phyloP scores from a whole-genome alignment of 2,113 vertebrate genomes.

The Syrrhaptes paradoxus region DNA sequence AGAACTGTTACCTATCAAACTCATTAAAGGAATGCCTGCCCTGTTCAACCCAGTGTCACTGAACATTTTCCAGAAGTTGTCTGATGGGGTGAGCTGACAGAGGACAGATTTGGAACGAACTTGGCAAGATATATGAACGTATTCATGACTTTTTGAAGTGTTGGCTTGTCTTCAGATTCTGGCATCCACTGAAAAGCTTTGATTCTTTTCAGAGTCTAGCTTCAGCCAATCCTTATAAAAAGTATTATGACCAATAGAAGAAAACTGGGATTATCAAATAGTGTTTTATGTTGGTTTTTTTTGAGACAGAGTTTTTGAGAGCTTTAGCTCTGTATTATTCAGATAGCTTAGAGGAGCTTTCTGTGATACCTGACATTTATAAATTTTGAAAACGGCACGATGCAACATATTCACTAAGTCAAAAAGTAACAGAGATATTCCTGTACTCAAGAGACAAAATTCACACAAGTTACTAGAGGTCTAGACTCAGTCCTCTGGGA shows the following conservation, averaged over 20 bases:
- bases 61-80: slow-evolving; percentile 48
- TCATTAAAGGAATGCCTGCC: slow-evolving; percentile 37
- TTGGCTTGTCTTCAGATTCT: neutral
- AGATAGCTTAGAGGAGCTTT: neutral
- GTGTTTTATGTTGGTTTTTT: neutral
- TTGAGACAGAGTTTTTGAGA: neutral
- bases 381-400: neutral
- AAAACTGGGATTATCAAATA: neutral
- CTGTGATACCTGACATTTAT: neutral
- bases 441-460: neutral
- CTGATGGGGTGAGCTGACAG: slow-evolving; percentile 2
- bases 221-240: neutral
- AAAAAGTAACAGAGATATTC: neutral
- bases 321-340: neutral
- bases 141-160: neutral
- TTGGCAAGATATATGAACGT: neutral
- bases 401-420: neutral
- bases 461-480: neutral
- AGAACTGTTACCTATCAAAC: slow-evolving; percentile 24
- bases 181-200: slow-evolving; percentile 10
- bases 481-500: neutral
- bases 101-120: slow-evolving; percentile 17
- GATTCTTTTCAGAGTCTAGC: neutral
- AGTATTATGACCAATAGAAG: neutral
- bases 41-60: neutral